Evolutionary conservation across 2,888 invertebrate genomes (phyloP).

Genomic region (Phengaris arion): DNA sequence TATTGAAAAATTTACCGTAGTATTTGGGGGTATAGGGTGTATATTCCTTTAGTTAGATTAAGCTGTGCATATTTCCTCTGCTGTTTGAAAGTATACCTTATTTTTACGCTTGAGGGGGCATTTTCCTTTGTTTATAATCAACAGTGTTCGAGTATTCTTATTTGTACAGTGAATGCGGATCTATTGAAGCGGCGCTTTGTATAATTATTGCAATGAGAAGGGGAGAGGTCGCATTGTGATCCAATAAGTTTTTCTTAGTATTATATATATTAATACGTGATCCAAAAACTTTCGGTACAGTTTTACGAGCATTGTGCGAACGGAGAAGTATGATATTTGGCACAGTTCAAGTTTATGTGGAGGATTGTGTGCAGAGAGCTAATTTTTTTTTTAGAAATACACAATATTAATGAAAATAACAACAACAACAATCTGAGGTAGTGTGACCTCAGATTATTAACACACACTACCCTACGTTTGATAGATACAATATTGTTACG

Average conservation of each 20-base stretch:
- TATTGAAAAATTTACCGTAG: not conserved
- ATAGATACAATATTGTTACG: too few species aligned
- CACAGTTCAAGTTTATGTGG: too few species aligned
- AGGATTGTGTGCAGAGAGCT: too few species aligned
- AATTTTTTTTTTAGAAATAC: too few species aligned
- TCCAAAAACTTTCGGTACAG: too few species aligned
- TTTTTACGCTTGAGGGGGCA: not conserved
- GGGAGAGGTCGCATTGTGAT: not conserved
- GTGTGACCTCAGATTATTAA: too few species aligned
- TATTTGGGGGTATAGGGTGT: not conserved
- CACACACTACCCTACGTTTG: too few species aligned
- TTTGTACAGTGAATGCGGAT: constrained; percentile 1
- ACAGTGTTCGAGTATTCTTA: not conserved
- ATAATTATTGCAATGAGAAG: not conserved
- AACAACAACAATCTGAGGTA: too few species aligned
- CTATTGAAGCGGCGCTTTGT: not conserved
- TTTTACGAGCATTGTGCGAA: too few species aligned
- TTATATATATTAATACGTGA: too few species aligned
- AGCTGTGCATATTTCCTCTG: not conserved
- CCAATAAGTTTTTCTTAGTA: not conserved
- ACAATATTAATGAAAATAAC: too few species aligned
- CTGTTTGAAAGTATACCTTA: not conserved
- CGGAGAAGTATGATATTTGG: too few species aligned
- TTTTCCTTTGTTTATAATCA: not conserved
- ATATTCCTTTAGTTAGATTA: not conserved